Conservation (phyloP, 2,797 vertebrate species). For the Cynodonichthys magdalenae region DNA sequence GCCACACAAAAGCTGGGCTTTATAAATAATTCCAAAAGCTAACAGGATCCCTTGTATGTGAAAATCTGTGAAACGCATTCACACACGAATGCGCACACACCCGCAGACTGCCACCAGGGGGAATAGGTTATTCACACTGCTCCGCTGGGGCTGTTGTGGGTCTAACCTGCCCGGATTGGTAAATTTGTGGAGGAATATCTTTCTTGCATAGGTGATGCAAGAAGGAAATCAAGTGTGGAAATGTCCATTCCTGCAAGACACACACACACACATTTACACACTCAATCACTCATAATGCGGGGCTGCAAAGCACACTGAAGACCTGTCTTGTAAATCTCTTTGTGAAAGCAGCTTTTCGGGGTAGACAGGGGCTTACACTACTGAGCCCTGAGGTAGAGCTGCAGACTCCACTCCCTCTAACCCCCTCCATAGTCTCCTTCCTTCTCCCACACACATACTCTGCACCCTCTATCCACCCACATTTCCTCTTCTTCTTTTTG, state of each 20-base stretch:
- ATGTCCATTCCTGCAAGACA: constrained; percentile 42
- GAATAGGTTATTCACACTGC: constrained; percentile 64
- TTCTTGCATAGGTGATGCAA: constrained; percentile 61
- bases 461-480: constrained; percentile 52
- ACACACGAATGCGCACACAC: constrained; percentile 65
- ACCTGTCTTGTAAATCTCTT: constrained; percentile 86
- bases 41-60: constrained; percentile 80
- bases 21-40: constrained; percentile 90
- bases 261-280: constrained; percentile 36
- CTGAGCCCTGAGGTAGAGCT: constrained; percentile 80
- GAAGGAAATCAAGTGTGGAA: constrained; percentile 38
- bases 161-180: constrained; percentile 59
- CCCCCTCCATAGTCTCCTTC: constrained; percentile 54
- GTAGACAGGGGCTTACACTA: constrained; percentile 81
- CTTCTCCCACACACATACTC: constrained; percentile 74
- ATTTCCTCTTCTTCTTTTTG: constrained; percentile 54
- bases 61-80: constrained; percentile 74
- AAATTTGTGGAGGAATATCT: constrained; percentile 54
- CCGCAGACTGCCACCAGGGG: constrained; percentile 52
- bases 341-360: constrained; percentile 86
- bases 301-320: constrained; percentile 77
- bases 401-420: constrained; percentile 72
- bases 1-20: constrained; percentile 84
- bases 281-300: constrained; percentile 72
- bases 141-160: constrained; percentile 59